Base-by-base conservation (phyloP, 2,888 invertebrate species). In the Aphrophora alni region DNA sequence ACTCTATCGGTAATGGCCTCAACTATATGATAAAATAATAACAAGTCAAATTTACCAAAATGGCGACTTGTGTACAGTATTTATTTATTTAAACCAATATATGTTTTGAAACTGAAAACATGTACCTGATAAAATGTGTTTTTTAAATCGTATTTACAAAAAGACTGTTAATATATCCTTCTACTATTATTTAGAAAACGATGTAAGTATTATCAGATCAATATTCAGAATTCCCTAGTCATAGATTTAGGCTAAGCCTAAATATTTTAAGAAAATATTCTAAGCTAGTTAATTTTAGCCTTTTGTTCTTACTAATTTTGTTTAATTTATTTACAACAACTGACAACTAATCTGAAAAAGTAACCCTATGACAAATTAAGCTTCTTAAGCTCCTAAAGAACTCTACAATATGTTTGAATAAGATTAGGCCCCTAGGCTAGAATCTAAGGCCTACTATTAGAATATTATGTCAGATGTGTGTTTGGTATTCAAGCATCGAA, bases 111-210 rank as follows among this genome's bases (percentile, higher is more conserved):
- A 59, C 21, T 21, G 21, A 21, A 59, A 59, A n/a, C 59, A 21
- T 59, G 59, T 59, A 59, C 59, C 21, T 59, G 59, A 59, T 59
- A 59, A 59, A 59, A 59, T 59, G 59, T 59, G 21, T 59, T 59
- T 33, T 59, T 59, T 21, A 59, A 59, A 17, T 12, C 44, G 12
- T 44, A 44, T 7, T 4, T 33, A 33, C 10, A 33, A 33, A 33
- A 33, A 44, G 8, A 44, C 2, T 44, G 12, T 14, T 10, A 44
- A 10, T 8, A 44, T 44, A 59, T 10, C 10, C 59, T 21, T 59
- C 0, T 59, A 59, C 10, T 14, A 59, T 3, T 59, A 12, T n/a
- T 59, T n/a, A 59, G 10, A 21, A 14, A 59, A 59, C 59, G 21
- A 1, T 59, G 59, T 59, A n/a, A 59, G 59, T 21, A 59, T 44